phyloP scores from a whole-genome alignment of 1,140 invertebrate genomes.

The Orius laevigatus region DNA sequence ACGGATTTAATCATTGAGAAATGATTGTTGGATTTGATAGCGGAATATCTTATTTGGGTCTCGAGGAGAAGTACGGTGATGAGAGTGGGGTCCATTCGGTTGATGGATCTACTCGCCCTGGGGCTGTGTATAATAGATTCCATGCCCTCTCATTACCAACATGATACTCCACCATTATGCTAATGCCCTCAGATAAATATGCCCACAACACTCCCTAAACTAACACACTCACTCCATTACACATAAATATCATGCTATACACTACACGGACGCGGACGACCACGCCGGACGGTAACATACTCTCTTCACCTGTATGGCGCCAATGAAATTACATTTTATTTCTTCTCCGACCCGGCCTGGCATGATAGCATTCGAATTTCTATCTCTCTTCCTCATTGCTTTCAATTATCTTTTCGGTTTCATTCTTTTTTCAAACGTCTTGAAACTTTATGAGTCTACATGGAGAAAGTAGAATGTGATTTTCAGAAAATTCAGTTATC shows the following conservation, averaged over 20 bases:
- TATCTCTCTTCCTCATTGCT: too few relatives aligned
- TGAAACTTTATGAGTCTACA: too few relatives aligned
- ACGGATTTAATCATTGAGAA: too few relatives aligned
- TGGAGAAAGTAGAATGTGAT: too few relatives aligned
- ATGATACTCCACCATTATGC: constrained; percentile 9
- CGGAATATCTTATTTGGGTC: too few relatives aligned
- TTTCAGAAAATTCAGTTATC: too few relatives aligned
- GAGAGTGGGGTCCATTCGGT: neutral
- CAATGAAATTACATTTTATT: constrained; percentile 8
- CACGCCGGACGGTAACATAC: neutral
- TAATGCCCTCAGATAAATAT: constrained; percentile 6
- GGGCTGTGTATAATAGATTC: constrained; percentile 6
- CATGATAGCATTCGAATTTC: too few relatives aligned
- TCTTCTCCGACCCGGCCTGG: neutral
- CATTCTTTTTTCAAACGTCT: too few relatives aligned
- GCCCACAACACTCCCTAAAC: constrained; percentile 4
- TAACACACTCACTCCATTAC: constrained; percentile 5
- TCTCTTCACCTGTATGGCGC: neutral
- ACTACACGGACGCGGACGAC: too few relatives aligned
- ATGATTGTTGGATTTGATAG: too few relatives aligned
- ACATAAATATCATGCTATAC: constrained; percentile 4
- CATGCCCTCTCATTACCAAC: constrained; percentile 3
- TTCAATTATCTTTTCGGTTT: too few relatives aligned
- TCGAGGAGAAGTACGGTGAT: neutral
- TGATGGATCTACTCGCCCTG: neutral